Percentiles rank a stretch among this genome's conserved stretches.
These are phyloP conservation scores for Mesopsocus fuscifrons DNA, from an alignment of 2,888 invertebrate species.

Conservation along the genomic window DNA sequence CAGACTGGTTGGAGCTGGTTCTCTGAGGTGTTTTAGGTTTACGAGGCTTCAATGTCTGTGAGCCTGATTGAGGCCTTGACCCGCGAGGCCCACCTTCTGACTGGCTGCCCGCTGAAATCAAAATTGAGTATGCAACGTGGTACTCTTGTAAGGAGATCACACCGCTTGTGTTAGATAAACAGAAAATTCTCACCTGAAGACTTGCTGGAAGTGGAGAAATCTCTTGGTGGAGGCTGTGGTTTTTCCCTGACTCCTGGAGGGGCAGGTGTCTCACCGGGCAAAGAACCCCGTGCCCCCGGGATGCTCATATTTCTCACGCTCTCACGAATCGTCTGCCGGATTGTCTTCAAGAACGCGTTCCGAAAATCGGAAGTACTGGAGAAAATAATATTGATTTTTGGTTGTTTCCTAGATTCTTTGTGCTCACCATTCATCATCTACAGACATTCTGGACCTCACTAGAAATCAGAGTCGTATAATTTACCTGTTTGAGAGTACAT, in stretches of 20 bases:
- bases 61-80: constrained; percentile 26
- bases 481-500: constrained; percentile 87
- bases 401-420: neutral
- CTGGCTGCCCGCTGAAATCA: constrained; percentile 6
- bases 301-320: constrained; percentile 94
- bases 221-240: constrained; percentile 8
- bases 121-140: too few species aligned
- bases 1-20: constrained; percentile 58
- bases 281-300: constrained; percentile 53
- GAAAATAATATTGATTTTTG: constrained; percentile 12
- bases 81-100: neutral
- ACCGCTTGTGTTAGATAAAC: too few species aligned
- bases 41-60: constrained; percentile 68
- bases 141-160: too few species aligned
- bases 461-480: too few species aligned
- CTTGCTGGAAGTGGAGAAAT: constrained; percentile 8
- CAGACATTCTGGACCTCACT: neutral
- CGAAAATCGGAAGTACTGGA: constrained; percentile 84
- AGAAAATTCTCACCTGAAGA: neutral
- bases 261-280: constrained; percentile 5
- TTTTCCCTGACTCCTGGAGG: neutral
- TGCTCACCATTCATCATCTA: neutral
- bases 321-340: constrained; percentile 91
- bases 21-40: constrained; percentile 51
- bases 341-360: constrained; percentile 91